Percentiles rank a stretch among this genome's conserved stretches.
Evolutionary conservation across 2,113 vertebrate genomes (phyloP).

Genomic region (Indri indri): DNA sequence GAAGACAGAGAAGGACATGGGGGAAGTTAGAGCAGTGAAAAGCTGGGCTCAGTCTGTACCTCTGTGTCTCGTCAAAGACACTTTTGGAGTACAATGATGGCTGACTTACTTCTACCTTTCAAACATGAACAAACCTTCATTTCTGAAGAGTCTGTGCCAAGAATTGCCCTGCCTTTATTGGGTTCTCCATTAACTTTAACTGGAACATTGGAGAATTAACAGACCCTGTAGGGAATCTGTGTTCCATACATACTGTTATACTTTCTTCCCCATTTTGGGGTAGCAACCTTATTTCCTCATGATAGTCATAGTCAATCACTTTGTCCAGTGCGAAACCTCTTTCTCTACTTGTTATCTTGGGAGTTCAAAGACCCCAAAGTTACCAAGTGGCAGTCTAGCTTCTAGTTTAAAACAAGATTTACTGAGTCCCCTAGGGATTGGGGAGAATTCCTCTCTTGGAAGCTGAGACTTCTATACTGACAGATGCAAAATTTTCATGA

Average conservation of each 20-base stretch:
- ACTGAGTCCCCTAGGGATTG: neutral
- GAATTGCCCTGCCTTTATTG: neutral
- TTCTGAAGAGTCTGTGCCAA: neutral
- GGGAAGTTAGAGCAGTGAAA: neutral
- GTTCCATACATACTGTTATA: neutral
- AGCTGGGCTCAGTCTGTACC: fast-evolving
- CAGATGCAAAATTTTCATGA: neutral
- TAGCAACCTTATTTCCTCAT: neutral
- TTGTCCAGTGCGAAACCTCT: fast-evolving
- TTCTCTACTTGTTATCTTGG: neutral
- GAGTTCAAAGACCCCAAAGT: neutral
- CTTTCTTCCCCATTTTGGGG: neutral
- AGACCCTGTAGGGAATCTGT: neutral
- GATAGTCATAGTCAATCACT: neutral
- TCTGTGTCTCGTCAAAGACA: neutral
- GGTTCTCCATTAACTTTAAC: neutral
- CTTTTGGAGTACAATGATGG: neutral
- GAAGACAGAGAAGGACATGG: neutral
- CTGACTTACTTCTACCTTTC: neutral
- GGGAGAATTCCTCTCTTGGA: neutral
- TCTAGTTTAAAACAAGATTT: neutral
- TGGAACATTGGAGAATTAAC: neutral
- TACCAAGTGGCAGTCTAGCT: neutral
- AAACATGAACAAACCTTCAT: neutral
- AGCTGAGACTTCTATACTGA: too few species aligned